Conservation (phyloP, 1,140 invertebrate species). For the Harlomillsia oculata region DNA sequence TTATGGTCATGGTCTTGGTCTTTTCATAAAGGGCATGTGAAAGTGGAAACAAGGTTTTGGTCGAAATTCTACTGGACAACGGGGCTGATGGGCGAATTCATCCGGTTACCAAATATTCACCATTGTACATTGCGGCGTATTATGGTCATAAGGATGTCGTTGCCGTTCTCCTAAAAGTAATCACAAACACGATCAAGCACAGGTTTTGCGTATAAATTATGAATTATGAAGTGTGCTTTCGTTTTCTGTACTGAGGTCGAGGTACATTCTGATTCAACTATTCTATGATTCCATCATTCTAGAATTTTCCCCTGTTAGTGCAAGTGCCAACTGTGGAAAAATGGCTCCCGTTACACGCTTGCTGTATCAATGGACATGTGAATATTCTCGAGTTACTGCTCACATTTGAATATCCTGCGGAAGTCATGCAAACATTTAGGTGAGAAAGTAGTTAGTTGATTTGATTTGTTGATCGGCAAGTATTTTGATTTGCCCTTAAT, state of each 20-base stretch:
- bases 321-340: conserved; percentile 75
- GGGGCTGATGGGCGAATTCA: conserved; percentile 78
- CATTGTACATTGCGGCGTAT: conserved; percentile 82
- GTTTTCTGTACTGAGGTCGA: neutral
- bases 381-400: conserved; percentile 65
- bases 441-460: conserved; percentile 38
- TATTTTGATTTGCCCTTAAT: neutral
- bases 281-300: conserved; percentile 30
- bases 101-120: conserved; percentile 80
- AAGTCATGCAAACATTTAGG: conserved; percentile 56
- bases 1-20: neutral
- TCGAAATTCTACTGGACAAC: conserved; percentile 63
- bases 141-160: conserved; percentile 73
- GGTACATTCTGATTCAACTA: neutral
- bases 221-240: no score
- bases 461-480: neutral
- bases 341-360: conserved; percentile 86
- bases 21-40: conserved; percentile 52
- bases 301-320: conserved; percentile 54
- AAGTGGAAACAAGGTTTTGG: conserved; percentile 68
- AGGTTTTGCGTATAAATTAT: neutral
- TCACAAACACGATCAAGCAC: no score
- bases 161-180: conserved; percentile 58
- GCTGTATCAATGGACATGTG: conserved; percentile 75
- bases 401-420: conserved; percentile 68